A percentile compares a stretch with the other conserved stretches of the same genome.
Conservation (phyloP, 2,888 invertebrate genomes). For the Anticlea derivata region DNA sequence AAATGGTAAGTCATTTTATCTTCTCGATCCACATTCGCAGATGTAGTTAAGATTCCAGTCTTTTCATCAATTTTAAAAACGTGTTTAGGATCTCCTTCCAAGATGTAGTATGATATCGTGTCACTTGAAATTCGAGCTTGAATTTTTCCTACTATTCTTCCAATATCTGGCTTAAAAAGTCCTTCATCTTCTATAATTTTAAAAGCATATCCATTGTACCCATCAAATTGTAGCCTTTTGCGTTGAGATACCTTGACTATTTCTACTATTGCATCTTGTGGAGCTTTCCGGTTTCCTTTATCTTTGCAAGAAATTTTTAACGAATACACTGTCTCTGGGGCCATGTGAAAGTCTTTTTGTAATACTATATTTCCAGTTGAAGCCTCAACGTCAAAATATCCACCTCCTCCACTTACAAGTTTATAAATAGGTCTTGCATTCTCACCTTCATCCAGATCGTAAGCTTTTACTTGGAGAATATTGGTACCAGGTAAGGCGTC, state of each 20-base stretch:
- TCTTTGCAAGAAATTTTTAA: slow-evolving; percentile 92
- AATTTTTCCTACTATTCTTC: slow-evolving; percentile 91
- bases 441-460: slow-evolving; percentile 94
- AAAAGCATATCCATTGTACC: slow-evolving; percentile 91
- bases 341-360: slow-evolving; percentile 85
- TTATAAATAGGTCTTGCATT: slow-evolving; percentile 92
- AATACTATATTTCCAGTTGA: slow-evolving; percentile 90
- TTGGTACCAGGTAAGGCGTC: slow-evolving; percentile 86
- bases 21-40: slow-evolving; percentile 93
- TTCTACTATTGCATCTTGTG: slow-evolving; percentile 91
- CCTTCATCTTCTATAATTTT: slow-evolving; percentile 92
- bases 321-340: slow-evolving; percentile 87
- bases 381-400: slow-evolving; percentile 91
- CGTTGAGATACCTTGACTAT: slow-evolving; percentile 89
- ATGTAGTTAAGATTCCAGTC: slow-evolving; percentile 91
- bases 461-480: slow-evolving; percentile 90
- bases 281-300: slow-evolving; percentile 89
- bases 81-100: slow-evolving; percentile 90
- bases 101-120: slow-evolving; percentile 88
- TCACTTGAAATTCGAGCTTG: slow-evolving; percentile 86
- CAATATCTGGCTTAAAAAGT: slow-evolving; percentile 82
- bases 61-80: slow-evolving; percentile 92
- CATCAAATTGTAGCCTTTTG: slow-evolving; percentile 90
- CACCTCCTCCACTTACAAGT: slow-evolving; percentile 91
- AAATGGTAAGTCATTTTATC: slow-evolving; percentile 89